These are phyloP conservation scores for Synanceia verrucosa DNA, from an alignment of 2,797 vertebrate species.

Conservation along the genomic window DNA sequence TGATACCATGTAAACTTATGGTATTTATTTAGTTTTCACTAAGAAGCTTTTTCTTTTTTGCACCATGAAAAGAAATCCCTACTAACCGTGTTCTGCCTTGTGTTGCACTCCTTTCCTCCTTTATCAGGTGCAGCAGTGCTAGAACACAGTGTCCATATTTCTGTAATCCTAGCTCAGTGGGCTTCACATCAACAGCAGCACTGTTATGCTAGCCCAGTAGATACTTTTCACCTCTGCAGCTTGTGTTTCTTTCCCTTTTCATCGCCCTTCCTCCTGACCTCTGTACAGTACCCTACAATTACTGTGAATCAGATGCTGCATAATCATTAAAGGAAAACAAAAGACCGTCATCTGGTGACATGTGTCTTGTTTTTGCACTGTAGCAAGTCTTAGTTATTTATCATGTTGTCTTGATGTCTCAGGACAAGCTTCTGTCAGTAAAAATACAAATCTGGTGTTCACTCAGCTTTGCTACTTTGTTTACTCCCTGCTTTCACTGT, in stretches of 20 bases:
- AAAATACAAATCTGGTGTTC: constrained; percentile 17
- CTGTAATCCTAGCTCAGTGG: constrained; percentile 62
- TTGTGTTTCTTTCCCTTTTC: constrained; percentile 71
- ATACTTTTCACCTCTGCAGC: constrained; percentile 64
- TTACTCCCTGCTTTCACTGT: constrained; percentile 20
- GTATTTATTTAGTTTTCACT: neutral
- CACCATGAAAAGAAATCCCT: neutral
- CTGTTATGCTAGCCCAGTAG: constrained; percentile 56
- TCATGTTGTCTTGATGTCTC: neutral
- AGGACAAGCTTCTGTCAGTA: neutral
- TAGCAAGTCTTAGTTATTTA: neutral
- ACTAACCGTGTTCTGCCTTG: neutral
- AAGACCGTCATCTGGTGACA: neutral
- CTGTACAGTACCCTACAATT: constrained; percentile 39
- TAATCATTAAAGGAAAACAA: neutral
- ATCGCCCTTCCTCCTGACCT: constrained; percentile 57
- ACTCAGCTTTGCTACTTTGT: constrained; percentile 20
- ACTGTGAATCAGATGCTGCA: constrained; percentile 31
- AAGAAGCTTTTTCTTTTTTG: neutral
- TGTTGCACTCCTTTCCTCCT: constrained; percentile 16
- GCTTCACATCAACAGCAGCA: constrained; percentile 33
- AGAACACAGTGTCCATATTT: constrained; percentile 53
- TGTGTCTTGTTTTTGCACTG: neutral
- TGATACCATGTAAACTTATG: neutral
- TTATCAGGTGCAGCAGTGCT: constrained; percentile 11